Percentiles rank a stretch among this genome's conserved stretches.
Evolutionary conservation across 2,113 vertebrate species (phyloP).

Genomic region (Meriones unguiculatus): DNA sequence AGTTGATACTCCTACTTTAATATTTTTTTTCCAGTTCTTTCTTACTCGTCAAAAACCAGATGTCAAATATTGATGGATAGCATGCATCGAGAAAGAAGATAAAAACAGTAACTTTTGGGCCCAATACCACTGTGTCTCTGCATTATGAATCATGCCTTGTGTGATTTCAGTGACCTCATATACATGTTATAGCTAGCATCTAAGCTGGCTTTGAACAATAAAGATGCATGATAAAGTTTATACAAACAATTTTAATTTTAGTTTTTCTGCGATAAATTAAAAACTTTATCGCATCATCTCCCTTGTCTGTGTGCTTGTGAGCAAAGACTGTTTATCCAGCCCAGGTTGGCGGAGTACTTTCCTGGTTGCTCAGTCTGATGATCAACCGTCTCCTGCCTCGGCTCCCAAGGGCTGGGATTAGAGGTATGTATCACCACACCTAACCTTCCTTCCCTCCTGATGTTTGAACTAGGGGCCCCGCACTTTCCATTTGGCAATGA

Average conservation of each 20-base stretch:
- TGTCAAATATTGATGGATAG: neutral
- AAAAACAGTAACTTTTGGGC: neutral
- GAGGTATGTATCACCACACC: neutral
- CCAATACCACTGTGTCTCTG: neutral
- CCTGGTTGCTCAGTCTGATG: neutral
- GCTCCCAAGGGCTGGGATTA: neutral
- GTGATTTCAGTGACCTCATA: neutral
- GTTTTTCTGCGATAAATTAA: neutral
- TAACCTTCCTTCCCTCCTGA: neutral
- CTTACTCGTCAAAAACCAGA: neutral
- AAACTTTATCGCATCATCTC: neutral
- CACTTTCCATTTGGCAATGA: neutral
- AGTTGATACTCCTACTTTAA: neutral
- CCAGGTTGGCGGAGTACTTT: neutral
- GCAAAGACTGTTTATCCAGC: neutral
- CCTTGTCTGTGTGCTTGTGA: neutral
- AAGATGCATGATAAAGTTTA: neutral
- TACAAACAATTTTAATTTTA: neutral
- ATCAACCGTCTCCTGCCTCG: neutral
- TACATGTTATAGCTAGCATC: neutral
- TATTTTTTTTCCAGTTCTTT: neutral
- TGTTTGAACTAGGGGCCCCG: neutral
- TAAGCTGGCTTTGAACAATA: neutral
- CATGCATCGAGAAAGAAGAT: neutral
- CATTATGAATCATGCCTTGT: neutral